A percentile compares a stretch with the other conserved stretches of the same genome.
These are phyloP conservation scores for Neuroterus valhalla DNA, from an alignment of 1,140 invertebrate genomes.

Conservation along the genomic window DNA sequence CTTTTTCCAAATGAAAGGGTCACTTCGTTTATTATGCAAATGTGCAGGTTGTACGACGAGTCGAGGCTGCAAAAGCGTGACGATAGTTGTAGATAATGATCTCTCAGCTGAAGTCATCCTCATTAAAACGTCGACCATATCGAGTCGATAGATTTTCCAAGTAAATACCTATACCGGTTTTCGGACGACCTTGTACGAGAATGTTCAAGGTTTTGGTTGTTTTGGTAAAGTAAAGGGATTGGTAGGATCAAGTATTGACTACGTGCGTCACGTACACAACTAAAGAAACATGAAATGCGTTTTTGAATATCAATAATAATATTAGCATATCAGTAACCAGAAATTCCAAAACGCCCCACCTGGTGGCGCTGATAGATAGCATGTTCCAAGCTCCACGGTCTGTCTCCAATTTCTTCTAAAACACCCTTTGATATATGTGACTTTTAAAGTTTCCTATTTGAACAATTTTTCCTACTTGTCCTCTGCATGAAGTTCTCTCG, in stretches of 20 bases:
- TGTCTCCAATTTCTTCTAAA: too few relatives aligned
- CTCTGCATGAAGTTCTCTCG: too few relatives aligned
- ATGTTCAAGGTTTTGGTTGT: not conserved
- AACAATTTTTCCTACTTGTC: too few relatives aligned
- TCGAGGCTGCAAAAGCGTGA: conserved; percentile 16
- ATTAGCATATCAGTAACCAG: too few relatives aligned
- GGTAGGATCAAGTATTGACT: not conserved
- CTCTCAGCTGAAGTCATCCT: conserved; percentile 21
- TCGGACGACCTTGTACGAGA: conserved; percentile 12
- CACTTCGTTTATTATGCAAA: conserved; percentile 26
- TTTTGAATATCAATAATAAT: too few relatives aligned
- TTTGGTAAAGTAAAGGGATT: conserved; percentile 6
- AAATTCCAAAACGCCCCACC: too few relatives aligned
- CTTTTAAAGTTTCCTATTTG: too few relatives aligned
- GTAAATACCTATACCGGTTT: conserved; percentile 21
- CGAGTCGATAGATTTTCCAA: conserved; percentile 24
- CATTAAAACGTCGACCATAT: conserved; percentile 21
- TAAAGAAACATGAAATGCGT: too few relatives aligned
- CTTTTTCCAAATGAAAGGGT: conserved; percentile 15
- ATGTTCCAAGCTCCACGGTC: too few relatives aligned
- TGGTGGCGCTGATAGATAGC: too few relatives aligned
- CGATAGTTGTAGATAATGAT: conserved; percentile 19
- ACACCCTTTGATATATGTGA: too few relatives aligned
- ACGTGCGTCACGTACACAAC: too few relatives aligned
- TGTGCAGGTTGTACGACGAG: not conserved